Percentiles rank a stretch among this genome's conserved stretches.
These are phyloP conservation scores for Fukomys damarensis DNA, from an alignment of 2,113 vertebrate species.

Conservation along the genomic window DNA sequence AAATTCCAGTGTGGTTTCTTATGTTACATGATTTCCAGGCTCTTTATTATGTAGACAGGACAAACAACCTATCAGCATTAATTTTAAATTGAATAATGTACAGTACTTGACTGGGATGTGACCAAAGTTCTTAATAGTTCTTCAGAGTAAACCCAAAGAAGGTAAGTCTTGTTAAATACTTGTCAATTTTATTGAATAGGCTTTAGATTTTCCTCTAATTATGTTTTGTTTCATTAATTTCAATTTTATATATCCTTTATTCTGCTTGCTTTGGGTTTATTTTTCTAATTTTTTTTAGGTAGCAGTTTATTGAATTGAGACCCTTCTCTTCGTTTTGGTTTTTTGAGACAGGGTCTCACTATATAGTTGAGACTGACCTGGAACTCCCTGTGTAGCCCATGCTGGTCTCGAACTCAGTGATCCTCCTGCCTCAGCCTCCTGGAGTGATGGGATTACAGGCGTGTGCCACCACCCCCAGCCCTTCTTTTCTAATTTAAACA, in stretches of 20 bases:
- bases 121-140: not conserved
- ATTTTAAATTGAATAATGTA: not conserved
- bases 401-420: too few species aligned
- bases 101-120: not conserved
- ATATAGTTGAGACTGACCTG: too few species aligned
- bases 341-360: too few species aligned
- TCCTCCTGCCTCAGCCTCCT: too few species aligned
- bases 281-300: slow-evolving; percentile 2
- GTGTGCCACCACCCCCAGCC: too few species aligned
- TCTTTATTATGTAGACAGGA: not conserved
- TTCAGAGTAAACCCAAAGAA: not conserved
- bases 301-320: not conserved
- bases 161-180: not conserved
- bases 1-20: not conserved
- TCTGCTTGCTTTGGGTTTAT: slow-evolving; percentile 43
- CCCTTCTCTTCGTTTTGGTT: not conserved
- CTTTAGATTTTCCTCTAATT: not conserved
- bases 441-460: too few species aligned
- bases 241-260: slow-evolving; percentile 10
- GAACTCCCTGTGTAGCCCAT: too few species aligned
- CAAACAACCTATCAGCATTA: not conserved
- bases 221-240: not conserved
- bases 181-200: not conserved
- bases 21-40: not conserved
- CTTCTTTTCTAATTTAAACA: not conserved